Base-by-base conservation (phyloP, 2,797 vertebrate genomes). In the Apogon hyalosoma region DNA sequence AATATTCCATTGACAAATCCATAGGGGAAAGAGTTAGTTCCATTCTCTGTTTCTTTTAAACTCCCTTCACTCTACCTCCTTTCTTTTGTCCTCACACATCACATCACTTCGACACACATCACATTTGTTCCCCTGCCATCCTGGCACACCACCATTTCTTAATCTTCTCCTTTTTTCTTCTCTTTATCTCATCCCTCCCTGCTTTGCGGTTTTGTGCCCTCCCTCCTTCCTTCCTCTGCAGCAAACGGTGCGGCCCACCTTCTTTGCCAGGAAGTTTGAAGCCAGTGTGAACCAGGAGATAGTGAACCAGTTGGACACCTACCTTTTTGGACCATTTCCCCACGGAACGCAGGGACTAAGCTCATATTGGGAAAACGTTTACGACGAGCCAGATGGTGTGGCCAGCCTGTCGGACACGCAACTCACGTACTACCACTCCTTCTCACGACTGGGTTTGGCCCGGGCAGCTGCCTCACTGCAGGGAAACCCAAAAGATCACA, bases 191-290 rank as follows among this genome's bases (percentile, higher is more conserved):
- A 9, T 43, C 43, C 48, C 48, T 66, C 45, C 58, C 41, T 54
- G 63, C 53, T 72, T 61, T 58, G 53, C 62, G 58, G n/a, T 16
- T n/a, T 1, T 36, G 24, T 14, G 48, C 41, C 57, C 49, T 46
- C 19, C 47, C 28, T 15, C n/a, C 38, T 15, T 38, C 33, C 19
- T 55, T 21, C 0, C 54, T 0, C 53, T 90, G 84, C 92, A 99
- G 97, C 97, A 99, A 95, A 98, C 96, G 0, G 94, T 96, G 71
- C 92, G 97, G 69, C 97, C 97, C 11, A 99, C 97, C 8, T 99
- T 99, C 94, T 99, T 99, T 13, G 98, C 97, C 21, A 95, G 98
- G 65, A 99, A 99, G 91, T 99, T 99, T 18, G 98, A 99, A 81
- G 97, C 98, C 0, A 96, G 96, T 43, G 98, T 99, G 63, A 99